Conservation (phyloP, 2,888 invertebrate species). For the Lasiommata megera region DNA sequence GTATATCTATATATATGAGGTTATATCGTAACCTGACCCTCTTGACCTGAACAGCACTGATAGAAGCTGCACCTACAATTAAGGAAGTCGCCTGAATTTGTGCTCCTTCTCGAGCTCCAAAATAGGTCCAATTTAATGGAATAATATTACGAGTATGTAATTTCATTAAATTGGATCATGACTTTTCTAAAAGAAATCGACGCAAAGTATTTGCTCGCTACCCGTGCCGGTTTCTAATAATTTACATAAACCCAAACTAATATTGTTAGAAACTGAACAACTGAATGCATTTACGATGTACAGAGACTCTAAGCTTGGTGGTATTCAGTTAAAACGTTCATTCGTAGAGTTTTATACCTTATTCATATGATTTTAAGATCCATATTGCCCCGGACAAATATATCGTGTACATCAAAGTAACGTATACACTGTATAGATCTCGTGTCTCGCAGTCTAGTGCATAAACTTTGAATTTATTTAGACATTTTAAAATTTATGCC, state of each 20-base stretch:
- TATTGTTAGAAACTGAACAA: slow-evolving; percentile 7
- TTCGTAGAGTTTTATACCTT: neutral
- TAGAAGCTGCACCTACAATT: too few relatives aligned
- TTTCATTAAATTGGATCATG: too few relatives aligned
- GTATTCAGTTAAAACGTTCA: neutral
- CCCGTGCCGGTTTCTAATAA: neutral
- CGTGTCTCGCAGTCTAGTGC: slow-evolving; percentile 17
- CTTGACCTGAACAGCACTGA: too few relatives aligned
- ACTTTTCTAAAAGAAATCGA: too few relatives aligned
- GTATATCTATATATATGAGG: too few relatives aligned
- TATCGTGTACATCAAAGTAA: slow-evolving; percentile 7
- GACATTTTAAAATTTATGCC: slow-evolving; percentile 18
- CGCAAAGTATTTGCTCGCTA: too few relatives aligned
- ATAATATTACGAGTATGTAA: too few relatives aligned
- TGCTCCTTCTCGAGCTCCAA: too few relatives aligned
- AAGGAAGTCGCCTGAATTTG: too few relatives aligned
- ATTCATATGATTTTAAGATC: neutral
- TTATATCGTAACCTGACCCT: too few relatives aligned
- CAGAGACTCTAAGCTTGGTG: slow-evolving; percentile 12
- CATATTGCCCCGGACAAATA: neutral
- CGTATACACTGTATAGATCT: slow-evolving; percentile 4
- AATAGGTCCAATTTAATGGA: too few relatives aligned
- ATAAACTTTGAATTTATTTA: slow-evolving; percentile 20
- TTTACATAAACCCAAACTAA: slow-evolving; percentile 9
- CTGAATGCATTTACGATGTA: slow-evolving; percentile 13